phyloP scores from a whole-genome alignment of 2,888 invertebrate species.

The Tetropium fuscum region DNA sequence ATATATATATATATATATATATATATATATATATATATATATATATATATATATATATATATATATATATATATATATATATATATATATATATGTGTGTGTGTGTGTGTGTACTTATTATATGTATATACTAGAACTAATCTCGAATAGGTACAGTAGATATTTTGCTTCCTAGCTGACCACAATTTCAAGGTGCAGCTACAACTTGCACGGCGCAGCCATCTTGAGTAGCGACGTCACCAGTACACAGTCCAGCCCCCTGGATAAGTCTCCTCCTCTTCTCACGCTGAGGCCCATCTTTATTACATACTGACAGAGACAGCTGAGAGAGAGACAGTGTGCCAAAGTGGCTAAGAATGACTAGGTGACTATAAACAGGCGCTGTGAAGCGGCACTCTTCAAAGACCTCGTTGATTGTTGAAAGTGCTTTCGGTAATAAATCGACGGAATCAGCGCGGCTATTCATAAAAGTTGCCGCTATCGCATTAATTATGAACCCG shows the following conservation, averaged over 20 bases:
- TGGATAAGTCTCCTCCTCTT: slow-evolving; percentile 67
- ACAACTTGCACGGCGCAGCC: slow-evolving; percentile 60
- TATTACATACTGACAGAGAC: slow-evolving; percentile 31
- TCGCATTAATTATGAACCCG: slow-evolving; percentile 64
- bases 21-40: too few relatives aligned
- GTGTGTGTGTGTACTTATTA: too few relatives aligned
- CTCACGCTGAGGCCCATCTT: slow-evolving; percentile 45
- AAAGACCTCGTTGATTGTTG: slow-evolving; percentile 59
- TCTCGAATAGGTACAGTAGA: too few relatives aligned
- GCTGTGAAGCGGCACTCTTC: slow-evolving; percentile 57
- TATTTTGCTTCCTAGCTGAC: too few relatives aligned
- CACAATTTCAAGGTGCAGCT: background rate
- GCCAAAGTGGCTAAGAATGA: slow-evolving; percentile 56
- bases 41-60: too few relatives aligned
- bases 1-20: too few relatives aligned
- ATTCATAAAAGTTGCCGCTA: slow-evolving; percentile 66
- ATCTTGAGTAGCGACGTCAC: slow-evolving; percentile 70
- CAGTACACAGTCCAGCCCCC: slow-evolving; percentile 68
- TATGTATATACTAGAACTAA: too few relatives aligned
- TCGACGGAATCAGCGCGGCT: slow-evolving; percentile 64
- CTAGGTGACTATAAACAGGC: slow-evolving; percentile 56
- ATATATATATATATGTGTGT: too few relatives aligned
- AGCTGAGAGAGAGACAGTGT: slow-evolving; percentile 59
- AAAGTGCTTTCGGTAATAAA: slow-evolving; percentile 65
- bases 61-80: too few relatives aligned